Conservation (phyloP, 1,140 invertebrate genomes). For the Neodiprion pinetum region DNA sequence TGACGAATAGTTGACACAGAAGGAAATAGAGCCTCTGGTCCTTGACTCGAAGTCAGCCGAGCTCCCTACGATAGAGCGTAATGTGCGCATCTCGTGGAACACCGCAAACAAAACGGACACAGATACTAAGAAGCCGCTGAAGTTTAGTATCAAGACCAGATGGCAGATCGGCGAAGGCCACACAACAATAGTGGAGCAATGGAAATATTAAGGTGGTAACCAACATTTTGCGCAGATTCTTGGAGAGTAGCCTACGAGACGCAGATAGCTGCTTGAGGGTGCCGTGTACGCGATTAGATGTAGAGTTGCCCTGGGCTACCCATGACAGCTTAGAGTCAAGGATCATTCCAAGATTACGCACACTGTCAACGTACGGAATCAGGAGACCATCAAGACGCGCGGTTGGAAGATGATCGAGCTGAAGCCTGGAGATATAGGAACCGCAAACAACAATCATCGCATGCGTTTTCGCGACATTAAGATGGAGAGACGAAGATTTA, state of each 20-base stretch:
- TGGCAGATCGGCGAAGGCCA: background rate
- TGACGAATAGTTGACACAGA: background rate
- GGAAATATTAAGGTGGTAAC: background rate
- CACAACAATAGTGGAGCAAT: background rate
- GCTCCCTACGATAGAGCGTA: background rate
- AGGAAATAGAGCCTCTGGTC: background rate
- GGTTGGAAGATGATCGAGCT: constrained; percentile 24
- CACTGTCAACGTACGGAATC: background rate
- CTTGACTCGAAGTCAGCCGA: background rate
- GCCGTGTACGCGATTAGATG: background rate
- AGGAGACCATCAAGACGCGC: constrained; percentile 22
- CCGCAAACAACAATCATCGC: constrained; percentile 15
- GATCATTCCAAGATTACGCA: background rate
- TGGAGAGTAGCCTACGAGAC: background rate
- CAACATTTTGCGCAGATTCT: background rate
- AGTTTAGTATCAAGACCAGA: background rate
- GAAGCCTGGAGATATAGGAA: constrained; percentile 38
- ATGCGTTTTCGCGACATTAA: background rate
- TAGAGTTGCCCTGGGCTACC: background rate
- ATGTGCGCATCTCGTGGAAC: background rate
- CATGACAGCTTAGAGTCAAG: background rate
- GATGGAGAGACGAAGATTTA: background rate
- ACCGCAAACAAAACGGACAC: no score
- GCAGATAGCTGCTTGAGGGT: background rate
- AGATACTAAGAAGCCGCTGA: no score